Percentiles rank a stretch among this genome's conserved stretches.
phyloP scores from a whole-genome alignment of 2,888 invertebrate species.

The Drosophila austrosaltans region DNA sequence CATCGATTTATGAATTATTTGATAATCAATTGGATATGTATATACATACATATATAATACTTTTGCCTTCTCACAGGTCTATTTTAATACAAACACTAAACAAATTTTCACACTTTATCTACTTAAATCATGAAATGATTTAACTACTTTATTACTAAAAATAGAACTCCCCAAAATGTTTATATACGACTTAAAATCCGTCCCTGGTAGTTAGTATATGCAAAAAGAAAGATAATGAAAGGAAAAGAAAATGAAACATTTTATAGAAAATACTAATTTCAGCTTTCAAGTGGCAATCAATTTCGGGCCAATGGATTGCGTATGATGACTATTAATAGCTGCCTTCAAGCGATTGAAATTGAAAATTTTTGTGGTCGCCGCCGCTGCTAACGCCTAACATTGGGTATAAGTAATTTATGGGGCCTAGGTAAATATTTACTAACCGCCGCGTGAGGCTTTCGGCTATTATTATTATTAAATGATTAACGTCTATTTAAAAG shows the following conservation, averaged over 20 bases:
- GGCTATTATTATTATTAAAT: conserved; percentile 23
- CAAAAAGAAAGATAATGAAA: not conserved
- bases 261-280: conserved; percentile 16
- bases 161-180: no score
- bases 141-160: no score
- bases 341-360: conserved; percentile 29
- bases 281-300: conserved; percentile 42
- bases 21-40: not conserved
- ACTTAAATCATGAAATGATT: no score
- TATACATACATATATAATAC: no score
- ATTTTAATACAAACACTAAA: no score
- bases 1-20: not conserved
- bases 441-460: conserved; percentile 22
- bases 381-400: conserved; percentile 27
- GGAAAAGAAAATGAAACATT: not conserved
- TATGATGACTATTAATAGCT: conserved; percentile 27
- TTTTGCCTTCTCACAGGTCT: no score
- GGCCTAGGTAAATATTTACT: conserved; percentile 37
- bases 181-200: not conserved
- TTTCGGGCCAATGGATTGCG: conserved; percentile 13
- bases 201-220: not conserved
- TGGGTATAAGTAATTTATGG: conserved; percentile 37
- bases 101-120: no score
- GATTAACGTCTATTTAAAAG: conserved; percentile 43
- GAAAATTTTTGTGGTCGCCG: conserved; percentile 21